Conservation (phyloP, 2,797 vertebrate species). For the Diplodus puntazzo region DNA sequence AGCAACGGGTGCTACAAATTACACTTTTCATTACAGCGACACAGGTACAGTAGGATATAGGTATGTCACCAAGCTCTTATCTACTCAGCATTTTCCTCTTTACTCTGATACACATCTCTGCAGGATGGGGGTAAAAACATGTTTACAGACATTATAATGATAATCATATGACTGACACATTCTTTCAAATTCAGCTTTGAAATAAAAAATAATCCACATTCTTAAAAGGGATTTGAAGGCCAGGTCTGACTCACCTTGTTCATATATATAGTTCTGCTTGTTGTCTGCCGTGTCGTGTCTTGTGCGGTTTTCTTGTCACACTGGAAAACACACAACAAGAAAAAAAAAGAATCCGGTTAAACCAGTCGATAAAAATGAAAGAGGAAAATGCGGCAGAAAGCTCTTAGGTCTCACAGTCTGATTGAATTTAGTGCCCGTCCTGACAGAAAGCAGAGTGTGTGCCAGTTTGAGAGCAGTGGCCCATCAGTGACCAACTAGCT, state of each 20-base stretch:
- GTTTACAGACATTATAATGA: not conserved
- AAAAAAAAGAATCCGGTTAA: slow-evolving; percentile 11
- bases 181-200: slow-evolving; percentile 5
- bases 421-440: not conserved
- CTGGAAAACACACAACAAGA: slow-evolving; percentile 6
- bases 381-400: slow-evolving; percentile 1
- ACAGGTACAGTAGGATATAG: not conserved
- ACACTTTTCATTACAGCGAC: not conserved
- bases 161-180: not conserved
- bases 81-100: not conserved
- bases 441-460: slow-evolving; percentile 15
- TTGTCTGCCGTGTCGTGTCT: not conserved
- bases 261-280: slow-evolving; percentile 2
- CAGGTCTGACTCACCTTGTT: slow-evolving; percentile 42
- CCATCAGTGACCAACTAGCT: not conserved
- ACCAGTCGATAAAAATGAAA: slow-evolving; percentile 22
- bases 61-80: not conserved
- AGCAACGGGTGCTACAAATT: not conserved
- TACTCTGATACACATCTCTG: not conserved
- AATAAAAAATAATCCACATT: not conserved
- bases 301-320: slow-evolving; percentile 13
- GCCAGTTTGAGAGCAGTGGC: not conserved
- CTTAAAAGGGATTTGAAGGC: slow-evolving; percentile 2
- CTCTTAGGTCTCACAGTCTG: not conserved
- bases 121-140: not conserved